Conservation (phyloP, 37 sponge, comb jelly and placozoan genomes). For the Diacarnus erythraeanus region DNA sequence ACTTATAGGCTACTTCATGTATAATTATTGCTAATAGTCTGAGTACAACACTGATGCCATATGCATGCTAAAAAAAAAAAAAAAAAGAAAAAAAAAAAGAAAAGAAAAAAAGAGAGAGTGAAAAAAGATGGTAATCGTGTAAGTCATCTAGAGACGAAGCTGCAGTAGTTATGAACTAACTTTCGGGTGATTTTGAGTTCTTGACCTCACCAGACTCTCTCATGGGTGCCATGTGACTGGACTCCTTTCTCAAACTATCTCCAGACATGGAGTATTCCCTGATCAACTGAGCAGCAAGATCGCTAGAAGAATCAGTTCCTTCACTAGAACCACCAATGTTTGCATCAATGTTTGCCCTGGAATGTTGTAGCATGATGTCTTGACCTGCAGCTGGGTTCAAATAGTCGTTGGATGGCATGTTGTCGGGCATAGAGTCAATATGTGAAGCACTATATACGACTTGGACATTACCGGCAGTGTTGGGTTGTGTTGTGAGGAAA, state of each 20-base stretch:
- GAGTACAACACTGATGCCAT: too few relatives aligned
- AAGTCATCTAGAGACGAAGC: too few relatives aligned
- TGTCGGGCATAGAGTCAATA: neutral
- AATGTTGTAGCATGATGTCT: too few relatives aligned
- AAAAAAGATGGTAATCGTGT: too few relatives aligned
- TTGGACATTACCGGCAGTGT: constrained; percentile 23
- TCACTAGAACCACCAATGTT: neutral
- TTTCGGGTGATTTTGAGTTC: neutral
- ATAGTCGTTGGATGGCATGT: neutral
- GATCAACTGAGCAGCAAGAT: neutral
- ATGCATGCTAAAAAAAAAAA: too few relatives aligned
- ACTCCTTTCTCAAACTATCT: neutral
- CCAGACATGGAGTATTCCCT: neutral
- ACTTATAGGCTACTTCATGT: too few relatives aligned
- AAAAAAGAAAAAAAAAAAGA: too few relatives aligned
- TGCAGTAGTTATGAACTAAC: too few relatives aligned
- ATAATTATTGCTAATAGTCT: too few relatives aligned
- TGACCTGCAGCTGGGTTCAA: neutral
- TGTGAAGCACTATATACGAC: constrained; percentile 63
- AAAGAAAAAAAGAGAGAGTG: too few relatives aligned
- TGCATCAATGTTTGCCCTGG: too few relatives aligned
- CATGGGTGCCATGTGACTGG: neutral
- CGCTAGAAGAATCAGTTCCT: neutral
- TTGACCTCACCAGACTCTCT: neutral
- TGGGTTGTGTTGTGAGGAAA: constrained; percentile 18